Evolutionary conservation across 2,113 vertebrate species (phyloP).

Genomic region (Semnornis frantzii): DNA sequence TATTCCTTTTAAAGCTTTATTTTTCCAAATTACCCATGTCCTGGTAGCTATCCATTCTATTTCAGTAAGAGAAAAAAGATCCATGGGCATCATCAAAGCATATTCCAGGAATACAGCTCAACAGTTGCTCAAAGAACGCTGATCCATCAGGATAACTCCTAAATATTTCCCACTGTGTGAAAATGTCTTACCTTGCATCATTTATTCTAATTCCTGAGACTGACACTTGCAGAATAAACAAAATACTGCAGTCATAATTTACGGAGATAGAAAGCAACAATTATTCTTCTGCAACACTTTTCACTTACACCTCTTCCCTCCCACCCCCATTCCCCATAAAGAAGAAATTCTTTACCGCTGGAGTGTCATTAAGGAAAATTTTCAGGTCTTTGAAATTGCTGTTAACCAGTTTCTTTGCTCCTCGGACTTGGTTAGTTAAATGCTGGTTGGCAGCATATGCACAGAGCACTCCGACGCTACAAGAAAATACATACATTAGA

Average conservation of each 20-base stretch:
- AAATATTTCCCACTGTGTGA: neutral
- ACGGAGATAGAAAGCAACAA: neutral
- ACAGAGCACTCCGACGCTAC: slow-evolving; percentile 87
- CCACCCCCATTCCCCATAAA: neutral
- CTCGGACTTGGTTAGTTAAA: slow-evolving; percentile 84
- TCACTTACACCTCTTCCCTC: neutral
- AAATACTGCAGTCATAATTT: neutral
- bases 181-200: neutral
- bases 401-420: slow-evolving; percentile 81
- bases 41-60: neutral
- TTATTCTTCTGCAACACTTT: neutral
- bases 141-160: neutral
- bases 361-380: slow-evolving; percentile 82
- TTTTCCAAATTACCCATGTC: neutral
- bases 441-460: slow-evolving; percentile 91
- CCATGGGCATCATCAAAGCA: neutral
- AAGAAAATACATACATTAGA: neutral
- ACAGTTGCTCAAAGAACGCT: neutral
- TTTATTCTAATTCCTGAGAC: neutral
- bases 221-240: neutral
- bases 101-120: neutral
- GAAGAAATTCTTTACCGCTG: slow-evolving; percentile 77
- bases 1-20: neutral
- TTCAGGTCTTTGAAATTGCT: slow-evolving; percentile 93
- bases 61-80: neutral